phyloP scores from a whole-genome alignment of 2,888 invertebrate genomes.

The Ctenicera cuprea region DNA sequence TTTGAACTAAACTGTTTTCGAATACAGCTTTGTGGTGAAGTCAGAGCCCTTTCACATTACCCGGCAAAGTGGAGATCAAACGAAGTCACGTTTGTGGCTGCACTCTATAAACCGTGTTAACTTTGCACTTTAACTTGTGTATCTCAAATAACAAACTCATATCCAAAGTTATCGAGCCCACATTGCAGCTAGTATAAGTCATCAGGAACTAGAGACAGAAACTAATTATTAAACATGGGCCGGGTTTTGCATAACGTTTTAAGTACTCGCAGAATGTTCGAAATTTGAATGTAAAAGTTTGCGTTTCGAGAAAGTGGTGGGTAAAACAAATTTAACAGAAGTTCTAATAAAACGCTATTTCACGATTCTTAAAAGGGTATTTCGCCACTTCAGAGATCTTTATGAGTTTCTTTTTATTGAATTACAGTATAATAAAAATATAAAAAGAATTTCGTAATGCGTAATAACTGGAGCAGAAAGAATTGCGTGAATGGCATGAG shows the following conservation, averaged over 20 bases:
- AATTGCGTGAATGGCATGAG: constrained; percentile 45
- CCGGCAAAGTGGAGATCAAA: constrained; percentile 38
- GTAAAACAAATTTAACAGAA: neutral
- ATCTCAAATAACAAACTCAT: constrained; percentile 35
- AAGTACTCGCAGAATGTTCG: neutral
- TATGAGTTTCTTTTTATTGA: constrained; percentile 33
- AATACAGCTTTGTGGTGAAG: neutral
- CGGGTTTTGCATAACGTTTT: neutral
- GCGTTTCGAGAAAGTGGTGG: neutral
- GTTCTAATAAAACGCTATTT: constrained; percentile 14
- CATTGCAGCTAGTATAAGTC: constrained; percentile 16
- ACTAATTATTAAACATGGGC: constrained; percentile 24
- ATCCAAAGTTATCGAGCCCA: constrained; percentile 8
- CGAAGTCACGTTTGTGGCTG: constrained; percentile 36
- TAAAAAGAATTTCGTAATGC: constrained; percentile 36
- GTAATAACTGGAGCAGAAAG: constrained; percentile 34
- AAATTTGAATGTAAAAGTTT: neutral
- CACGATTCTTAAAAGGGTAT: neutral
- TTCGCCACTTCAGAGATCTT: constrained; percentile 18
- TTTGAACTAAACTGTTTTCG: neutral
- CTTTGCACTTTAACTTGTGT: constrained; percentile 45
- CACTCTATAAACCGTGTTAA: constrained; percentile 44
- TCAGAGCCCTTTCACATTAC: constrained; percentile 4
- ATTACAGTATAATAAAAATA: constrained; percentile 35
- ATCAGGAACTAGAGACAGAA: neutral